These are phyloP conservation scores for Diplodus puntazzo DNA, from an alignment of 2,797 vertebrate species.

Conservation along the genomic window DNA sequence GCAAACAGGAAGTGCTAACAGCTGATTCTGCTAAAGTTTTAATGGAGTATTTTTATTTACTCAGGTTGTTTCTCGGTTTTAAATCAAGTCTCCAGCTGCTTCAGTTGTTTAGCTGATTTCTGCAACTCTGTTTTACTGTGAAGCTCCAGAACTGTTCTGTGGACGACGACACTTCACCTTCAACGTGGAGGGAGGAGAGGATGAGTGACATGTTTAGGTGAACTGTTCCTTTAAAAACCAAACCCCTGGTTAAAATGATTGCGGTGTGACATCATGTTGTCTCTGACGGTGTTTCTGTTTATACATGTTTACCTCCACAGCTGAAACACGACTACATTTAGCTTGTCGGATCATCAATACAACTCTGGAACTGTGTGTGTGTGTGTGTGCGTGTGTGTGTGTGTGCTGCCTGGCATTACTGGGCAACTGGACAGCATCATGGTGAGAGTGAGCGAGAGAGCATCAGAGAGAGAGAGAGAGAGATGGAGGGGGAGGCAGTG, in stretches of 20 bases:
- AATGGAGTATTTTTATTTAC: too few relatives aligned
- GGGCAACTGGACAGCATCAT: slow-evolving; percentile 57
- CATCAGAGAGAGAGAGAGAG: background rate
- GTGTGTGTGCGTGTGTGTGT: slow-evolving; percentile 33
- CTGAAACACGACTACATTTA: slow-evolving; percentile 53
- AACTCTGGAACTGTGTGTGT: slow-evolving; percentile 13
- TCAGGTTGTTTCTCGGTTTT: too few relatives aligned
- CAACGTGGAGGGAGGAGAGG: too few relatives aligned
- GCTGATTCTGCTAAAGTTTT: too few relatives aligned
- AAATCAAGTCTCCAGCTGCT: too few relatives aligned
- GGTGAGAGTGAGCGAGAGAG: slow-evolving; percentile 41
- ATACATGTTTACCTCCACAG: slow-evolving; percentile 54
- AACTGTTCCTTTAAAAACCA: background rate
- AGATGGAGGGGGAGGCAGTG: background rate
- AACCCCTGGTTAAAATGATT: background rate
- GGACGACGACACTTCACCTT: too few relatives aligned
- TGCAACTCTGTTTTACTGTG: too few relatives aligned
- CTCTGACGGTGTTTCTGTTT: slow-evolving; percentile 58
- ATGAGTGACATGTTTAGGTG: too few relatives aligned
- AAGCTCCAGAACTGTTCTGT: too few relatives aligned
- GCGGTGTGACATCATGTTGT: slow-evolving; percentile 23
- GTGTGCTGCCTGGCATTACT: slow-evolving; percentile 60
- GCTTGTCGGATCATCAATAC: slow-evolving; percentile 43
- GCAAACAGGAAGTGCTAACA: too few relatives aligned
- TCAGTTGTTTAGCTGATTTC: too few relatives aligned